These are phyloP conservation scores for Lepus townsendii DNA, from an alignment of 2,797 vertebrate species.

Conservation along the genomic window DNA sequence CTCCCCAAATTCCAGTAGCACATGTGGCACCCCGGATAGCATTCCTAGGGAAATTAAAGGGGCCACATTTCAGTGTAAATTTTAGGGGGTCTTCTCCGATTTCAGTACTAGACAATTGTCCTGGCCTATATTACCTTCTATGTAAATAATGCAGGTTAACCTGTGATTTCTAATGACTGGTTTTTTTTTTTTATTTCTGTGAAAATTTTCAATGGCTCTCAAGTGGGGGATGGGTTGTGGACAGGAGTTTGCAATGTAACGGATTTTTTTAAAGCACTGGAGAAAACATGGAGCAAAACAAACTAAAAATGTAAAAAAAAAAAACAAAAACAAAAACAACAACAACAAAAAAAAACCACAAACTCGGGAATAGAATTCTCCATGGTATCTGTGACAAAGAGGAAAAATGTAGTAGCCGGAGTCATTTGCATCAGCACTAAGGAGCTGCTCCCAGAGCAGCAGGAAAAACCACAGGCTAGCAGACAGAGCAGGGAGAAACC, in stretches of 20 bases:
- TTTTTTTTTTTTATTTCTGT: slow-evolving; percentile 7
- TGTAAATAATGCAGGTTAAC: neutral
- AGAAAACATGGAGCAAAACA: neutral
- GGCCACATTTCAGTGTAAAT: no score
- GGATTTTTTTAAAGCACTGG: neutral
- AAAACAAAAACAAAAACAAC: neutral
- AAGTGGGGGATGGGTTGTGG: neutral
- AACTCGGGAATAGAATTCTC: neutral
- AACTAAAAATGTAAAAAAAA: neutral
- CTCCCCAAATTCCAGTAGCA: no score
- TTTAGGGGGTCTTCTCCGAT: no score
- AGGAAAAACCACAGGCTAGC: neutral
- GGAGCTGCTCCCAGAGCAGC: neutral
- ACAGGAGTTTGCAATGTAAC: neutral
- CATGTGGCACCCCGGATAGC: no score
- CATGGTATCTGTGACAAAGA: neutral
- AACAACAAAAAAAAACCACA: neutral
- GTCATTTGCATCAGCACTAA: neutral
- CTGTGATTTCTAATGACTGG: neutral
- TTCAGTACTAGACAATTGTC: neutral
- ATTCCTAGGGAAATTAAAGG: no score
- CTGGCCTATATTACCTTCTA: neutral
- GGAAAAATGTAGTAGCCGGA: neutral
- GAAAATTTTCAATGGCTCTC: neutral
- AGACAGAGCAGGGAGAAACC: neutral